These are phyloP conservation scores for Deilephila porcellus DNA, from an alignment of 2,888 invertebrate species.

Conservation along the genomic window DNA sequence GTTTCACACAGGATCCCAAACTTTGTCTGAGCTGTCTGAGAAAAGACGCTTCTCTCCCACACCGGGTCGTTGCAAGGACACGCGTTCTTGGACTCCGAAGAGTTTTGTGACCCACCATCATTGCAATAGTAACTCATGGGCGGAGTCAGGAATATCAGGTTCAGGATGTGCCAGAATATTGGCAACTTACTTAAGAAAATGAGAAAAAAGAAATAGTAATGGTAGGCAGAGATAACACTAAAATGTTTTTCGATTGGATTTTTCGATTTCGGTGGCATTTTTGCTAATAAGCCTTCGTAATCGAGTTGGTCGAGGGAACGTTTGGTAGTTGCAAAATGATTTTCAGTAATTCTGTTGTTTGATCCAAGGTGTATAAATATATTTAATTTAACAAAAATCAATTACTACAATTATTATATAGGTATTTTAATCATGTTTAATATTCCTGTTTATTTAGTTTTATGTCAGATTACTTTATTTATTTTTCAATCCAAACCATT, in stretches of 20 bases:
- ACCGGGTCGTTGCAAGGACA: constrained; percentile 64
- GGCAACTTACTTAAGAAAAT: constrained; percentile 62
- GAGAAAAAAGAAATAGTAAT: constrained; percentile 59
- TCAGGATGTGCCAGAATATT: constrained; percentile 68
- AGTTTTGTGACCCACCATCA: constrained; percentile 24
- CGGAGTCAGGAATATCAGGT: constrained; percentile 66
- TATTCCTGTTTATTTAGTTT: too few relatives aligned
- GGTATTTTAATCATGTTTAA: too few relatives aligned
- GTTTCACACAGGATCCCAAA: constrained; percentile 58
- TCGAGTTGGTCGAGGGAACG: constrained; percentile 17
- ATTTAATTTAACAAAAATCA: too few relatives aligned
- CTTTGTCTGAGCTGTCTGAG: constrained; percentile 67
- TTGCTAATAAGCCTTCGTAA: constrained; percentile 29
- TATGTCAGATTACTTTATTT: too few relatives aligned
- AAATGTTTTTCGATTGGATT: constrained; percentile 69
- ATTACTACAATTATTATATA: too few relatives aligned
- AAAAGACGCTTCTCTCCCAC: constrained; percentile 65
- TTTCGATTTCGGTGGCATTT: constrained; percentile 46
- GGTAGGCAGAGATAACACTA: constrained; percentile 55
- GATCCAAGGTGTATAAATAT: too few relatives aligned
- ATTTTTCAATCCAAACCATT: too few relatives aligned
- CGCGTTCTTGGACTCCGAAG: constrained; percentile 37
- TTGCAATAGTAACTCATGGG: constrained; percentile 62
- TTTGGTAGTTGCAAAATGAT: neutral
- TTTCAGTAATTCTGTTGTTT: too few relatives aligned